Conservation (phyloP, 2,797 vertebrate genomes). For the Carcharodon carcharias region DNA sequence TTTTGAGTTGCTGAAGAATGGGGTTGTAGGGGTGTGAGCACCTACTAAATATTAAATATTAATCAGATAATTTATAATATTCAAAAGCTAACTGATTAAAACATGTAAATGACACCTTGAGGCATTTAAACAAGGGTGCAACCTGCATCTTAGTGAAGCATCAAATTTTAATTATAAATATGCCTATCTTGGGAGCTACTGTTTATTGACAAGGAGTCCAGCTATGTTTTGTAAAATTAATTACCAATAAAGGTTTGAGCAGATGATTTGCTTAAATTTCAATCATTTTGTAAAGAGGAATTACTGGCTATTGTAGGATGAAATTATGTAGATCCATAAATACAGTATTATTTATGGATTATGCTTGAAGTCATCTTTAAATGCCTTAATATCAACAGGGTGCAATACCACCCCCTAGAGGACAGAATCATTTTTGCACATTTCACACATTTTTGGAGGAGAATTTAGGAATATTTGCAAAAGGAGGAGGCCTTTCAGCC, state of each 20-base stretch:
- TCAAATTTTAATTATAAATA: neutral
- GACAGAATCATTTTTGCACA: neutral
- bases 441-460: neutral
- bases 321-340: neutral
- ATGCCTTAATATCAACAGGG: neutral
- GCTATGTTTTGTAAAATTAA: neutral
- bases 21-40: neutral
- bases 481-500: neutral
- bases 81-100: conserved; percentile 19
- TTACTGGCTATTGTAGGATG: conserved; percentile 17
- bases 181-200: neutral
- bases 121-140: neutral
- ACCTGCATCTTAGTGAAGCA: neutral
- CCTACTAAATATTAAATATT: conserved; percentile 22
- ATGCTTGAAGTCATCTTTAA: neutral
- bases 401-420: neutral
- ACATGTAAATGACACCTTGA: neutral
- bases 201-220: conserved; percentile 19
- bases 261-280: conserved; percentile 1
- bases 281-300: neutral
- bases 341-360: neutral
- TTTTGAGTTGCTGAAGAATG: neutral
- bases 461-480: neutral
- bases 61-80: conserved; percentile 11
- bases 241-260: neutral